Percentiles rank a stretch among this genome's conserved stretches.
phyloP scores from a whole-genome alignment of 2,113 vertebrate species.

The Sclerurus mexicanus region DNA sequence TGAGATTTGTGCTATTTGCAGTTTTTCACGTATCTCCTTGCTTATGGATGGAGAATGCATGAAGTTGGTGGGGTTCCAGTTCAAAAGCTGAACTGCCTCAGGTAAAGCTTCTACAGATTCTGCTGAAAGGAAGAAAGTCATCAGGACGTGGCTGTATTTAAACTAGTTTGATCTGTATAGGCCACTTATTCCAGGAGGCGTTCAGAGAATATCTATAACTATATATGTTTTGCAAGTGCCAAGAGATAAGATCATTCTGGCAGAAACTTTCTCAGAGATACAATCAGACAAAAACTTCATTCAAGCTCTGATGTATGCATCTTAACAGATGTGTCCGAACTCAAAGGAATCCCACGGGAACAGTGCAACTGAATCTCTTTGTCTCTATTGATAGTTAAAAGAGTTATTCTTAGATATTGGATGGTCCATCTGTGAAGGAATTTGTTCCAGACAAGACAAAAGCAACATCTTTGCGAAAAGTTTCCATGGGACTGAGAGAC shows the following conservation, averaged over 20 bases:
- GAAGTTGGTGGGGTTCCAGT: neutral
- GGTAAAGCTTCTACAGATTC: neutral
- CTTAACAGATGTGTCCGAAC: slow-evolving; percentile 79
- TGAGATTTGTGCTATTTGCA: neutral
- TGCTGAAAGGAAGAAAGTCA: neutral
- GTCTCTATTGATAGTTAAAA: slow-evolving; percentile 75
- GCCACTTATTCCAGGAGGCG: slow-evolving; percentile 20
- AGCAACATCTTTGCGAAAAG: slow-evolving; percentile 62
- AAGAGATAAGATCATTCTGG: slow-evolving; percentile 73
- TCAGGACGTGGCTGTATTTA: neutral
- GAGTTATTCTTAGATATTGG: slow-evolving; percentile 77
- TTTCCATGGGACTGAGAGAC: slow-evolving; percentile 65
- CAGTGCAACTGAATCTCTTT: slow-evolving; percentile 74
- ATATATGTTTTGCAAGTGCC: slow-evolving; percentile 55
- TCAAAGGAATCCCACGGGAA: slow-evolving; percentile 75
- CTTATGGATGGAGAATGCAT: neutral
- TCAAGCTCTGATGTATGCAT: slow-evolving; percentile 72
- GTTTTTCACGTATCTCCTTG: slow-evolving; percentile 50
- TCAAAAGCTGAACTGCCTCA: neutral
- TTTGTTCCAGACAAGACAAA: slow-evolving; percentile 72
- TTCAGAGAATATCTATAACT: slow-evolving; percentile 59
- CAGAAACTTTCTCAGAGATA: slow-evolving; percentile 73
- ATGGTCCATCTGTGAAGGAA: slow-evolving; percentile 74
- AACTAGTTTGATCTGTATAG: slow-evolving; percentile 34
- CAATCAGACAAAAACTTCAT: slow-evolving; percentile 75